Conservation (phyloP, 2,113 vertebrate species). For the Python bivittatus region DNA sequence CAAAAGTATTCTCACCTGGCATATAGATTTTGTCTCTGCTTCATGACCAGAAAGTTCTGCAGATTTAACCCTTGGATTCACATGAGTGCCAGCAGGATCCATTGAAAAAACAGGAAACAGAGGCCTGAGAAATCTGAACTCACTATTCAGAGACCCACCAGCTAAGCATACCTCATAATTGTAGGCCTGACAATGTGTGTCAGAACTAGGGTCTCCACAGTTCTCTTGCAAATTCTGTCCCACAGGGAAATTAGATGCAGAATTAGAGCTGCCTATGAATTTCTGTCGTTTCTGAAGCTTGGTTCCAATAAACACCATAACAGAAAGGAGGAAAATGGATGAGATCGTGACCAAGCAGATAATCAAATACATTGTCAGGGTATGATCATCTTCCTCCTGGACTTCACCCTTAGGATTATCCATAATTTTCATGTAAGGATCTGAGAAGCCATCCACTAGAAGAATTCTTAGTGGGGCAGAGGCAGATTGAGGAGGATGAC, state of each 20-base stretch:
- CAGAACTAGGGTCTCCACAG: conserved; percentile 15
- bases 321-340: not conserved
- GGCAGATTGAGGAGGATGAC: conserved; percentile 75
- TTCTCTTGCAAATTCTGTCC: conserved; percentile 56
- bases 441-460: not conserved
- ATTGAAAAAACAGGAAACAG: conserved; percentile 18
- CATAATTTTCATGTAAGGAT: no score
- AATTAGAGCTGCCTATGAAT: not conserved
- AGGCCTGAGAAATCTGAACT: conserved; percentile 39
- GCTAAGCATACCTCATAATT: conserved; percentile 45
- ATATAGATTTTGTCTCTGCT: not conserved
- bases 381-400: not conserved
- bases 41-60: not conserved
- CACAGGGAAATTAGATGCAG: not conserved
- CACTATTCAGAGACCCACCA: not conserved
- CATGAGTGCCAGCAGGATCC: not conserved
- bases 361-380: not conserved
- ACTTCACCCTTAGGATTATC: not conserved
- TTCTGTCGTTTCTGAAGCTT: not conserved
- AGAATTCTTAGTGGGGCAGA: conserved; percentile 53
- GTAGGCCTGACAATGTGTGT: conserved; percentile 26
- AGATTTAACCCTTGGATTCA: not conserved
- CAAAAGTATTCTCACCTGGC: not conserved
- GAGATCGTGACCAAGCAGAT: not conserved
- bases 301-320: not conserved